phyloP scores from a whole-genome alignment of 23 tunicate species.

The Diplosoma virens region DNA sequence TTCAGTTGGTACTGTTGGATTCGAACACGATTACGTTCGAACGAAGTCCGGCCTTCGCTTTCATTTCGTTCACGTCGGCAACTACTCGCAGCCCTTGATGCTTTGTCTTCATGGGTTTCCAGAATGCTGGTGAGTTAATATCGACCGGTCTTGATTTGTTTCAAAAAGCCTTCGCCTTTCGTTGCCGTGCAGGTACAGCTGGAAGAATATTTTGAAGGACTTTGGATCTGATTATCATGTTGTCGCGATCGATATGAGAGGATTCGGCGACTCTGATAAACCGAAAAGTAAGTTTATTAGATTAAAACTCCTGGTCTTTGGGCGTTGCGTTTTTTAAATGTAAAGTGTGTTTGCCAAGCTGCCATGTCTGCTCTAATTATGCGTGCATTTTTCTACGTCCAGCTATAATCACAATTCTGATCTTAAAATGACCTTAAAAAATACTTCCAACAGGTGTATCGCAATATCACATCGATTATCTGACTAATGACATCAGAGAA shows the following conservation, averaged over 20 bases:
- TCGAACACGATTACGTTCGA: slow-evolving; percentile 48
- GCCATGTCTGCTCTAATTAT: not conserved
- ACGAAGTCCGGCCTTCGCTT: slow-evolving; percentile 55
- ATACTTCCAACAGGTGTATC: slow-evolving; percentile 19
- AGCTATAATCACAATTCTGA: not conserved
- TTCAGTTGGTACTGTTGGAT: not conserved
- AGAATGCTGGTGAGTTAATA: slow-evolving; percentile 52
- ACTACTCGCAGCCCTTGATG: slow-evolving; percentile 19
- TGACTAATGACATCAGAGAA: slow-evolving; percentile 36
- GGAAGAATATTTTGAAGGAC: slow-evolving; percentile 22
- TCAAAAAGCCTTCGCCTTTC: not conserved
- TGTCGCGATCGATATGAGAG: slow-evolving; percentile 59
- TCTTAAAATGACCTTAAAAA: too few relatives aligned
- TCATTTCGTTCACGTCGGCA: slow-evolving; percentile 72
- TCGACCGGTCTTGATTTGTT: not conserved
- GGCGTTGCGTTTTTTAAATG: not conserved
- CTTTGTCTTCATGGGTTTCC: slow-evolving; percentile 76
- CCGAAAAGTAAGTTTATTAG: slow-evolving; percentile 23
- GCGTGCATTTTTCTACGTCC: not conserved
- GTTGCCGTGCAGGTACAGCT: slow-evolving; percentile 54
- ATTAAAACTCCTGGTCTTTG: not conserved
- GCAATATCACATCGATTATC: slow-evolving; percentile 29
- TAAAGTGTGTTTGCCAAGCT: not conserved
- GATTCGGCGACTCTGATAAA: slow-evolving; percentile 76
- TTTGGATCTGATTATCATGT: slow-evolving; percentile 45